These are phyloP conservation scores for Melangyna quadrimaculata DNA, from an alignment of 2,888 invertebrate species.

Conservation along the genomic window DNA sequence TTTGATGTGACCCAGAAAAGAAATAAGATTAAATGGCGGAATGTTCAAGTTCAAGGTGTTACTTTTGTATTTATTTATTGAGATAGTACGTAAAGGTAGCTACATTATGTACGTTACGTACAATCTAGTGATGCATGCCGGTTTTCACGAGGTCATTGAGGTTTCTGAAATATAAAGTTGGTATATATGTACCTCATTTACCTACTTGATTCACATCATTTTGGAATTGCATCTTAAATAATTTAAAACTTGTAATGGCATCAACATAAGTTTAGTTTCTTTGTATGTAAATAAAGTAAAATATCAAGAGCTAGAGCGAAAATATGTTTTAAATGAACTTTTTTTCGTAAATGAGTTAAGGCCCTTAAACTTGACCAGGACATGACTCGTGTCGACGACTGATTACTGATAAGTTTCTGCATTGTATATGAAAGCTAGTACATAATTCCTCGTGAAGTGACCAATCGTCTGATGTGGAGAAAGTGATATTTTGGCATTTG, in stretches of 20 bases:
- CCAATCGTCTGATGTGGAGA: no score
- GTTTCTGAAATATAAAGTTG: neutral
- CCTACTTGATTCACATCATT: neutral
- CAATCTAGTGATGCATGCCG: neutral
- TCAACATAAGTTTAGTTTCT: neutral
- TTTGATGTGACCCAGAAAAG: neutral
- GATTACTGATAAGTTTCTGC: no score
- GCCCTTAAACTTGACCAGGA: no score
- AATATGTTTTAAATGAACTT: no score
- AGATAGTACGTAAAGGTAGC: neutral
- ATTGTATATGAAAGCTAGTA: no score
- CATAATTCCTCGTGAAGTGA: no score
- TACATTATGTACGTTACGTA: neutral
- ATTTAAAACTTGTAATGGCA: neutral
- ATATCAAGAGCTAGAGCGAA: no score
- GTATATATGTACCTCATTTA: no score
- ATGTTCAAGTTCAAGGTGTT: constrained; percentile 18
- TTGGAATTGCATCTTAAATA: neutral
- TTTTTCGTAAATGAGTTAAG: no score
- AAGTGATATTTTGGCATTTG: no score
- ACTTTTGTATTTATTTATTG: neutral
- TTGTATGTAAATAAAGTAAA: no score
- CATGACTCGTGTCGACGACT: no score
- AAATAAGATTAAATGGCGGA: neutral
- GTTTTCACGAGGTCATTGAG: neutral